These are phyloP conservation scores for Hyperoplus immaculatus DNA, from an alignment of 2,797 vertebrate species.

Conservation along the genomic window DNA sequence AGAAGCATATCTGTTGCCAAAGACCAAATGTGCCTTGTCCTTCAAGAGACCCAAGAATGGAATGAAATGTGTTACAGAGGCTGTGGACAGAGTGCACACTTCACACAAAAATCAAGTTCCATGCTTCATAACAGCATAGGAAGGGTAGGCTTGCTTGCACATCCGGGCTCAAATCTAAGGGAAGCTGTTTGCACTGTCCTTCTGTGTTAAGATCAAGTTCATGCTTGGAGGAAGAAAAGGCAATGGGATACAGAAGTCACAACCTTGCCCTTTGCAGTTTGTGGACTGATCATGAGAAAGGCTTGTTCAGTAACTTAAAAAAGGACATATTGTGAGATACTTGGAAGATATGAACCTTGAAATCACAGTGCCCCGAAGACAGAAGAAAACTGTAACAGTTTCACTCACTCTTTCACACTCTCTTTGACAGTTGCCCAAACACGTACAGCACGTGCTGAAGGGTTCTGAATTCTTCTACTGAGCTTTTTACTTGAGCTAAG, in stretches of 20 bases:
- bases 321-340: slow-evolving; percentile 62
- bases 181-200: slow-evolving; percentile 75
- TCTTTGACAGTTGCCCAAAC: slow-evolving; percentile 40
- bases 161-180: slow-evolving; percentile 62
- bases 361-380: slow-evolving; percentile 51
- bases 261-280: slow-evolving; percentile 80
- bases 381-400: slow-evolving; percentile 27
- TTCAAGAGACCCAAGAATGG: slow-evolving; percentile 61
- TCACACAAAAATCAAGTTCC: slow-evolving; percentile 29
- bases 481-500: slow-evolving; percentile 13
- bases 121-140: slow-evolving; percentile 41
- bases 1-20: slow-evolving; percentile 74
- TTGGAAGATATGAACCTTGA: slow-evolving; percentile 58
- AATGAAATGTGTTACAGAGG: slow-evolving; percentile 52
- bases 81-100: slow-evolving; percentile 28
- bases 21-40: slow-evolving; percentile 70
- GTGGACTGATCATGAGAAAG: slow-evolving; percentile 64
- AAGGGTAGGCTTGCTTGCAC: slow-evolving; percentile 58
- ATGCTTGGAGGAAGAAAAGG: slow-evolving; percentile 74
- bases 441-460: slow-evolving; percentile 3
- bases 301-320: slow-evolving; percentile 59
- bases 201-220: slow-evolving; percentile 75
- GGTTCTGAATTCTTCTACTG: not conserved
- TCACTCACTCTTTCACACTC: slow-evolving; percentile 45
- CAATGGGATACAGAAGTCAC: slow-evolving; percentile 70